Evolutionary conservation across 2,113 vertebrate genomes (phyloP), one percentile per base, ranked within the genome.

Genomic region (Cyprinodon variegatus): DNA sequence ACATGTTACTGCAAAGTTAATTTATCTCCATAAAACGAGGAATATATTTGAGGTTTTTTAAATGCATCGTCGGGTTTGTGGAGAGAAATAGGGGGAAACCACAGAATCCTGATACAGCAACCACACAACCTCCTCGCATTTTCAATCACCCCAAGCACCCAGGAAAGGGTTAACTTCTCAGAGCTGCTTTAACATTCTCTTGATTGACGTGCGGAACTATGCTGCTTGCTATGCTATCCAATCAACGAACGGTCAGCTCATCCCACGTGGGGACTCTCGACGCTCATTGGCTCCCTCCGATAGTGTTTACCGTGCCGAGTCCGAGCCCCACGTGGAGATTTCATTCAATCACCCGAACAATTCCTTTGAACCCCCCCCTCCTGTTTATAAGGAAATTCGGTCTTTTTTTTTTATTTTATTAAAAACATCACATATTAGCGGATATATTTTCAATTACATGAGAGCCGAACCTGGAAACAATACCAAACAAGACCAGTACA

Each of bases 311-410:
- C 75, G 91, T 91, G 89, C 82, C 79, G 85, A 85, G 86, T 89
- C 88, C 85, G 90, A 94, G 89, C 93, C 94, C 94, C 94, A 95
- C 94, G 94, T 95, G 94, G 94, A 95, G 92, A 90, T 90, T 92
- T 94, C 93, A 94, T 94, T 95, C 94, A 94, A 93, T 94, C 94
- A 86, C 84, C 50, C 83, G 85, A 93, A 93, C 88, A 91, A 86
- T 91, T 92, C 84, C 71, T 71, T 67, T 53, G 84, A 89, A 83
- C 37, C 77, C 57, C 72, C 63, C 74, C 22, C 77, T 59, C 72
- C 64, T 74, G 22, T 74, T 89, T 80, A 73, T 70, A 66, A 83
- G 74, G 75, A 11, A 70, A 74, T 39, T 68, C 76, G 29, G 69
- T 84, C 60, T 73, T 82, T 84, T 77, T 68, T 63, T 72, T 65